Evolutionary conservation across 1,140 invertebrate genomes (phyloP).

Genomic region (Harpegnathos saltator): DNA sequence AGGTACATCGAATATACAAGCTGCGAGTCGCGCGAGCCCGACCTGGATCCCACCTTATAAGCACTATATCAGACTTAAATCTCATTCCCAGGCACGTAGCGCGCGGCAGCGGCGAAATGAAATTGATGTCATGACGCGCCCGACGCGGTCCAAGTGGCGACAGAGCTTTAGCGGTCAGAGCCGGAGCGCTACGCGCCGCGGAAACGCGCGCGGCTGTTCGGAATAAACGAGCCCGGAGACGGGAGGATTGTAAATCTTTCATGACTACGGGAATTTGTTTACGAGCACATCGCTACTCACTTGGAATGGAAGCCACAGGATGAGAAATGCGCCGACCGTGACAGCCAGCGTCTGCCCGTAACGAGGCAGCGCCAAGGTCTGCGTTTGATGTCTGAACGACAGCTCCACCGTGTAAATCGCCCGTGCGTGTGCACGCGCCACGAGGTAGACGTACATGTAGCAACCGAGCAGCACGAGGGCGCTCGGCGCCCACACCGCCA

Average conservation of each 20-base stretch:
- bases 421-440: slow-evolving; percentile 88
- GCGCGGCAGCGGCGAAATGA: slow-evolving; percentile 24
- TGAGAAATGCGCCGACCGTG: slow-evolving; percentile 88
- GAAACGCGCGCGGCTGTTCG: background rate
- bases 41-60: background rate
- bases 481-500: slow-evolving; percentile 87
- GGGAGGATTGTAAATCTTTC: slow-evolving; percentile 2
- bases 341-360: slow-evolving; percentile 89
- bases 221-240: background rate
- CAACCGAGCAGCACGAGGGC: slow-evolving; percentile 87
- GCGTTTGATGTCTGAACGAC: slow-evolving; percentile 86
- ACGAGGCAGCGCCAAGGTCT: slow-evolving; percentile 84
- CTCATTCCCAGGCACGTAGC: background rate
- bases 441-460: slow-evolving; percentile 89
- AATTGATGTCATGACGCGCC: slow-evolving; percentile 40
- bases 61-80: slow-evolving; percentile 22
- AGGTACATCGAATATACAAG: slow-evolving; percentile 15
- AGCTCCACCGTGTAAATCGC: slow-evolving; percentile 89
- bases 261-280: background rate
- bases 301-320: slow-evolving; percentile 89
- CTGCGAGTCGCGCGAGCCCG: background rate
- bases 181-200: background rate
- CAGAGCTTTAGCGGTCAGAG: slow-evolving; percentile 18
- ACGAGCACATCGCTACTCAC: slow-evolving; percentile 76
- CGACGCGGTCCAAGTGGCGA: slow-evolving; percentile 24